Evolutionary conservation across 2,888 invertebrate genomes (phyloP).

Genomic region (Lymantria monacha): DNA sequence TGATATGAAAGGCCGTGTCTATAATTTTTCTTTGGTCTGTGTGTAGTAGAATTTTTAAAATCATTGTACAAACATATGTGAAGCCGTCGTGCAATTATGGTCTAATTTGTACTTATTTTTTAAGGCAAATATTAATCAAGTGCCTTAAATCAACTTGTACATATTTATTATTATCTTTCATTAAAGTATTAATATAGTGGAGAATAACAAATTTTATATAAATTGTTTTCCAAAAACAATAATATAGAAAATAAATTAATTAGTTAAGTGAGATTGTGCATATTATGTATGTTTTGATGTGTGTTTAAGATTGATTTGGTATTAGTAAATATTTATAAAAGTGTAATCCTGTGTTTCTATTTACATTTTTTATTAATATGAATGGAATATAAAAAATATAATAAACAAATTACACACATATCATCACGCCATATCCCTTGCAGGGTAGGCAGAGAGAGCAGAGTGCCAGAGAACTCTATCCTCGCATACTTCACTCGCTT

Average conservation of each 20-base stretch:
- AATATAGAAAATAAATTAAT: slow-evolving; percentile 60
- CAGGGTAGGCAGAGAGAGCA: too few species aligned
- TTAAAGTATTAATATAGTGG: slow-evolving; percentile 65
- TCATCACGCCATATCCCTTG: too few species aligned
- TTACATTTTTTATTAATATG: background rate
- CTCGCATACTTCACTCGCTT: too few species aligned
- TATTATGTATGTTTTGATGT: slow-evolving; percentile 82
- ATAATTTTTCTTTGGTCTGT: too few species aligned
- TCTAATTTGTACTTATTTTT: slow-evolving; percentile 73
- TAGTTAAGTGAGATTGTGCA: slow-evolving; percentile 81
- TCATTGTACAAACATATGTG: background rate
- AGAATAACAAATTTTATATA: slow-evolving; percentile 68
- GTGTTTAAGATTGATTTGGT: slow-evolving; percentile 81
- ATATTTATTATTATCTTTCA: slow-evolving; percentile 69
- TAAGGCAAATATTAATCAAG: slow-evolving; percentile 68
- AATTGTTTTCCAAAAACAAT: slow-evolving; percentile 78
- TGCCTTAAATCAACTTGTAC: slow-evolving; percentile 77
- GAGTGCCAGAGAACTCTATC: too few species aligned
- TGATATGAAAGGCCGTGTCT: too few species aligned
- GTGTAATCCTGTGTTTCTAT: slow-evolving; percentile 43
- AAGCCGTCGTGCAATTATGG: slow-evolving; percentile 35
- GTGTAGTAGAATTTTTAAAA: background rate
- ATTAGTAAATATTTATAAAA: slow-evolving; percentile 79
- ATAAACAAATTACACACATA: too few species aligned
- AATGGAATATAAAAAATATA: too few species aligned